Base-by-base conservation (phyloP, 1,140 invertebrate species). In the Episyrphus balteatus region DNA sequence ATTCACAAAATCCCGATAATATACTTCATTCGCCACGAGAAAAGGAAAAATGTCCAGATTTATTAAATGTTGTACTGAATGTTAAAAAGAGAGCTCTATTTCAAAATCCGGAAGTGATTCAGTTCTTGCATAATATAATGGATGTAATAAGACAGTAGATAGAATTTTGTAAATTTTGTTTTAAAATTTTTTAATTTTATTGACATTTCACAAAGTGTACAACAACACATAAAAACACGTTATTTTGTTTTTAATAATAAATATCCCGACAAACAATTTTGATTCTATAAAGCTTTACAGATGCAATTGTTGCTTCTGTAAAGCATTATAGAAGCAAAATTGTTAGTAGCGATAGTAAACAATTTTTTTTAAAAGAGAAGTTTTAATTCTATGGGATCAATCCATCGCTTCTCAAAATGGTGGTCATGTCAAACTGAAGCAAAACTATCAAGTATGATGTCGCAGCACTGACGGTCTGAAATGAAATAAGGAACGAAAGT, bases 361-460 rank as follows among this genome's bases (percentile, higher is more conserved):
- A n/a, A n/a, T n/a, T n/a, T n/a, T n/a, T n/a, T n/a, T n/a, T n/a
- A n/a, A n/a, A n/a, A n/a, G n/a, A n/a, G n/a, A n/a, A n/a, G n/a
- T n/a, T n/a, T n/a, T n/a, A n/a, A n/a, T n/a, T n/a, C n/a, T n/a
- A n/a, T n/a, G n/a, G n/a, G n/a, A 26, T 26, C 3, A 63, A 50
- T 6, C 63, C 63, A 41, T 66, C 63, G 39, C 44, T 48, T 44
- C 59, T 62, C 44, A 63, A 47, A 41, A 65, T 66, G 31, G 62
- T 36, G 32, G 57, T 62, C 63, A 68, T 65, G 50, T 68, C 66
- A 37, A 68, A 68, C 45, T 68, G 66, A 45, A 68, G 52, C 54
- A 68, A 46, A 34, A 68, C 66, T 53, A 68, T 68, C 33, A 68
- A 53, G 48, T 68, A 68, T 7, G 66, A 68, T 12, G 66, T 68